phyloP scores from a whole-genome alignment of 2,888 invertebrate genomes.

The Drosophila limbata region DNA sequence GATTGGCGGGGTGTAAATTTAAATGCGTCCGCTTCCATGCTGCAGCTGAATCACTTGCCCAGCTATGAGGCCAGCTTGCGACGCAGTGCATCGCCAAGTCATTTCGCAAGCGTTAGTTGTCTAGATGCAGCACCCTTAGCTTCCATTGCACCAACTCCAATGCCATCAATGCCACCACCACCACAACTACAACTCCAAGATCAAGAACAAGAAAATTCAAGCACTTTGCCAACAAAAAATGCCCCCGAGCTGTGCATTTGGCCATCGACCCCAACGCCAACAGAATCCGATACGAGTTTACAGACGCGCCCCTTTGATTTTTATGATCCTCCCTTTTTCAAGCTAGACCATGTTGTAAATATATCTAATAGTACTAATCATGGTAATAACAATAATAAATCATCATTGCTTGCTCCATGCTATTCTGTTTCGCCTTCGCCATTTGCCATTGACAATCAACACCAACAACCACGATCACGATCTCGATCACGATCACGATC shows the following conservation, averaged over 20 bases:
- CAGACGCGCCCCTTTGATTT: slow-evolving; percentile 37
- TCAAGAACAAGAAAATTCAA: background rate
- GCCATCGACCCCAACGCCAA: slow-evolving; percentile 83
- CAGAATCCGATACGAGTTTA: slow-evolving; percentile 77
- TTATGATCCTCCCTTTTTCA: slow-evolving; percentile 50
- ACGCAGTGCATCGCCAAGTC: slow-evolving; percentile 51
- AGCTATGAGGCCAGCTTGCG: slow-evolving; percentile 50
- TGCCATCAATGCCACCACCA: slow-evolving; percentile 2
- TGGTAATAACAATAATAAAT: slow-evolving; percentile 83
- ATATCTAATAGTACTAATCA: slow-evolving; percentile 79
- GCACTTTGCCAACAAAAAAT: background rate
- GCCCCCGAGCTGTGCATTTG: slow-evolving; percentile 79
- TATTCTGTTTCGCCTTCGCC: slow-evolving; percentile 79
- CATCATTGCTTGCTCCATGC: slow-evolving; percentile 85
- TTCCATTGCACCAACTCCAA: slow-evolving; percentile 16
- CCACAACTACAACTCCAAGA: background rate
- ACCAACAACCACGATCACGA: slow-evolving; percentile 70
- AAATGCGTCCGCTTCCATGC: slow-evolving; percentile 58
- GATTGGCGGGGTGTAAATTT: slow-evolving; percentile 33
- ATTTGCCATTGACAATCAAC: slow-evolving; percentile 76
- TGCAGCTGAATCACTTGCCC: slow-evolving; percentile 61
- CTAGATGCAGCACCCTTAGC: slow-evolving; percentile 30
- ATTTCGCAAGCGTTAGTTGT: slow-evolving; percentile 43
- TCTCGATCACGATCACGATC: slow-evolving; percentile 67
- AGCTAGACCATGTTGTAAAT: slow-evolving; percentile 73